Conservation (phyloP, 2,797 vertebrate genomes). For the Pitangus sulphuratus region DNA sequence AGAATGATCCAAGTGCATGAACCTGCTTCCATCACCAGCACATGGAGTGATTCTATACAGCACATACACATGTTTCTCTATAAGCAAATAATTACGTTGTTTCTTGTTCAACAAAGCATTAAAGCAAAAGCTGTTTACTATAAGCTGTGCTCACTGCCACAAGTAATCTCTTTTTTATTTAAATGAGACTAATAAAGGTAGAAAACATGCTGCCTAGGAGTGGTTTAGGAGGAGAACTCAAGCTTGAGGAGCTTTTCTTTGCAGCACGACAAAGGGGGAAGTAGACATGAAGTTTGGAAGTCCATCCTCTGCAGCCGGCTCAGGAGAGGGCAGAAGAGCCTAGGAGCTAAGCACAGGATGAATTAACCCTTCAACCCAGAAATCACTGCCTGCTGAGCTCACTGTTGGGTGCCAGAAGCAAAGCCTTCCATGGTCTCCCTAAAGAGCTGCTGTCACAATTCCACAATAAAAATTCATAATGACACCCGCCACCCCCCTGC, state of each 20-base stretch:
- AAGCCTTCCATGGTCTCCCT: background rate
- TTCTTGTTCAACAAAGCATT: slow-evolving; percentile 34
- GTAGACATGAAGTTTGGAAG: background rate
- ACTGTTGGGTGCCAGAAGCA: background rate
- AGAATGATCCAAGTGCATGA: background rate
- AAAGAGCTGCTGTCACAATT: background rate
- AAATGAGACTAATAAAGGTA: background rate
- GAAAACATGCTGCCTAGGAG: background rate
- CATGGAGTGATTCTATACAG: background rate
- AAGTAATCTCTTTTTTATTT: background rate
- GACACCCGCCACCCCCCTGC: no score
- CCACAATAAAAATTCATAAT: background rate
- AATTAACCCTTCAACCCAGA: background rate
- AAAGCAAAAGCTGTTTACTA: slow-evolving; percentile 15
- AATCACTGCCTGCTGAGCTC: background rate
- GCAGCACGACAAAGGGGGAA: background rate
- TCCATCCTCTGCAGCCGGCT: background rate
- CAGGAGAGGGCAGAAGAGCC: background rate
- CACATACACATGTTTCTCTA: background rate
- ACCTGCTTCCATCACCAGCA: background rate
- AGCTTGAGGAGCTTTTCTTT: background rate
- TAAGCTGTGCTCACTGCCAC: background rate
- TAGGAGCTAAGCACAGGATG: background rate
- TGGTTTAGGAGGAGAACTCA: background rate
- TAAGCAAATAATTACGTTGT: background rate